These are phyloP conservation scores for Helicoverpa assulta DNA, from an alignment of 2,888 invertebrate species.

Conservation along the genomic window DNA sequence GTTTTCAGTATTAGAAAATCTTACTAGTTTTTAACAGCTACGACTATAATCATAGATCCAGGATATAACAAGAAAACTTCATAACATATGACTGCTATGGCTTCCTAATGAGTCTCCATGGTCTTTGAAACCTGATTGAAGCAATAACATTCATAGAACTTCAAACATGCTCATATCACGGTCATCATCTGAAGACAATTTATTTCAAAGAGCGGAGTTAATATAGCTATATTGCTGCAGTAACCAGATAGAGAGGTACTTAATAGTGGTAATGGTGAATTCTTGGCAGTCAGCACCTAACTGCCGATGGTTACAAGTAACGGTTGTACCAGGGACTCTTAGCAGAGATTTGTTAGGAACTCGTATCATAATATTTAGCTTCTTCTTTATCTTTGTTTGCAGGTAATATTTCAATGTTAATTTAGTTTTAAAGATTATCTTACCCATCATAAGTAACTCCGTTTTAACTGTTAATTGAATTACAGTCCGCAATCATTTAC, in stretches of 20 bases:
- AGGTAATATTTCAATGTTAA: conserved; percentile 16
- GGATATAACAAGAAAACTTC: not conserved
- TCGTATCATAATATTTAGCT: conserved; percentile 47
- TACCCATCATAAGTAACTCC: no score
- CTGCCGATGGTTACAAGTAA: conserved; percentile 42
- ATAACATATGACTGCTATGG: not conserved
- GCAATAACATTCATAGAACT: conserved; percentile 19
- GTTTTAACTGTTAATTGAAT: not conserved
- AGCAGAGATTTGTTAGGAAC: conserved; percentile 39
- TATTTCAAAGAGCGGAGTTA: conserved; percentile 17
- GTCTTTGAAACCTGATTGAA: conserved; percentile 12
- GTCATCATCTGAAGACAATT: conserved; percentile 27
- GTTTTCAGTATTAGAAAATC: no score
- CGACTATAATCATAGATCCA: no score
- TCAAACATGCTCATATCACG: conserved; percentile 17
- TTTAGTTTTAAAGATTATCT: conserved; percentile 14
- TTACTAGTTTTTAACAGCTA: no score
- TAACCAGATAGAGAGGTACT: conserved; percentile 33
- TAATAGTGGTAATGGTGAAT: conserved; percentile 42
- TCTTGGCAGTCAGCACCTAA: conserved; percentile 50
- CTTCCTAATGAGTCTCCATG: not conserved
- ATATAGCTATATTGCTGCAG: conserved; percentile 24
- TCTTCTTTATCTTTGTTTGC: conserved; percentile 15
- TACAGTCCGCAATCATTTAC: no score
- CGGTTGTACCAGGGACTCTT: conserved; percentile 34